These are phyloP conservation scores for Coleophora flavipennella DNA, from an alignment of 2,888 invertebrate species.

Conservation along the genomic window DNA sequence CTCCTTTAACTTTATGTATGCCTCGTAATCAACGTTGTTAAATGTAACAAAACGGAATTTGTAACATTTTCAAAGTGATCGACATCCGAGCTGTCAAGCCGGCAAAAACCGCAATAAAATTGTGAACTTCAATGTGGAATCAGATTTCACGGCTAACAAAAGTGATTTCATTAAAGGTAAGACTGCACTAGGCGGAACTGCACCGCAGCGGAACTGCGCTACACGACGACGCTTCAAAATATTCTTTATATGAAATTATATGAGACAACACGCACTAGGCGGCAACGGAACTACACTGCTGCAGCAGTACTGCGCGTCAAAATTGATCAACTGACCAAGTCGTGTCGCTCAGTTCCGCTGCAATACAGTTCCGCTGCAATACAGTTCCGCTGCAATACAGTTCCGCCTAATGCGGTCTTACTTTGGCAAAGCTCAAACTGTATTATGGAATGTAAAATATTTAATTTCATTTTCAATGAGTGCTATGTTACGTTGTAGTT, in stretches of 20 bases:
- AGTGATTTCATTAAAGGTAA: constrained; percentile 38
- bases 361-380: too few species aligned
- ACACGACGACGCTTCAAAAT: too few species aligned
- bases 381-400: too few species aligned
- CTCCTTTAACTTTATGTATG: background rate
- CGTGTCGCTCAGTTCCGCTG: too few species aligned
- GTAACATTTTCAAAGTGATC: background rate
- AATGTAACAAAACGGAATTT: background rate
- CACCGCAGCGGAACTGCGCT: too few species aligned
- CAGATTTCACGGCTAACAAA: constrained; percentile 46
- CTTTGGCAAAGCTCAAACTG: constrained; percentile 66
- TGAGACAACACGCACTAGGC: too few species aligned
- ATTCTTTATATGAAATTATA: too few species aligned
- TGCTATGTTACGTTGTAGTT: constrained; percentile 59
- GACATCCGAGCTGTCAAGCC: constrained; percentile 4
- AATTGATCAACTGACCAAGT: too few species aligned
- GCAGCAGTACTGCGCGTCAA: too few species aligned
- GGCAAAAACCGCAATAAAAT: constrained; percentile 22
- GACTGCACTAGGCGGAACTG: too few species aligned
- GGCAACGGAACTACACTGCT: too few species aligned
- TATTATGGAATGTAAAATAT: constrained; percentile 30
- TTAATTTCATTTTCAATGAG: constrained; percentile 46
- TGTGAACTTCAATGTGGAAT: constrained; percentile 42
- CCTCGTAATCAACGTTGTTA: background rate
- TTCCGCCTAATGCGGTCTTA: too few species aligned